A percentile compares a stretch with the other conserved stretches of the same genome.
Conservation (phyloP, 2,797 vertebrate species). For the Podarcis siculus region DNA sequence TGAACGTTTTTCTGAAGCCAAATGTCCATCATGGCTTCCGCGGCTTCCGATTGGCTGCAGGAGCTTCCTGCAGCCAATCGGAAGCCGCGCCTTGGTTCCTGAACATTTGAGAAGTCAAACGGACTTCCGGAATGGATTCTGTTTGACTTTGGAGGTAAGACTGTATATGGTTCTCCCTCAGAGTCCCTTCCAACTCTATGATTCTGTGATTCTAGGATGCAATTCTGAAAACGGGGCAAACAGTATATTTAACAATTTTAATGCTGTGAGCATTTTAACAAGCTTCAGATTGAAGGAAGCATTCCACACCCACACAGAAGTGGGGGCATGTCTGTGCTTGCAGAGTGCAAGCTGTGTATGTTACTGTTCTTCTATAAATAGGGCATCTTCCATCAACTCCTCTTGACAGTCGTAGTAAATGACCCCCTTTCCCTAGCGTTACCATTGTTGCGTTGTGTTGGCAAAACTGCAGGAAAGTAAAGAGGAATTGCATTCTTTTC, state of each 20-base stretch:
- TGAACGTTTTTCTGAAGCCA: no score
- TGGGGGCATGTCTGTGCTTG: neutral
- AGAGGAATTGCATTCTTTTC: slow-evolving; percentile 15
- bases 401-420: slow-evolving; percentile 38
- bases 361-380: neutral
- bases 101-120: no score
- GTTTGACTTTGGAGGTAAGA: no score
- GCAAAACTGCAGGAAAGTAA: slow-evolving; percentile 1
- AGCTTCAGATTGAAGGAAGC: neutral
- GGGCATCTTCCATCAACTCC: neutral
- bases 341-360: neutral
- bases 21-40: no score
- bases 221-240: neutral
- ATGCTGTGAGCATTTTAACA: neutral
- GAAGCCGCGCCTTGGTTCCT: no score
- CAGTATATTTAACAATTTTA: neutral
- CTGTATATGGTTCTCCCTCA: no score
- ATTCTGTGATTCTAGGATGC: no score
- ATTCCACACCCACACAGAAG: neutral
- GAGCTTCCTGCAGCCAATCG: no score
- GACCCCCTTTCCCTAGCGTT: neutral
- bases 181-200: no score
- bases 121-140: no score
- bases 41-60: no score
- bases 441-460: neutral